These are phyloP conservation scores for Pomphorhynchus laevis DNA, from an alignment of 1,140 invertebrate genomes.

Conservation along the genomic window DNA sequence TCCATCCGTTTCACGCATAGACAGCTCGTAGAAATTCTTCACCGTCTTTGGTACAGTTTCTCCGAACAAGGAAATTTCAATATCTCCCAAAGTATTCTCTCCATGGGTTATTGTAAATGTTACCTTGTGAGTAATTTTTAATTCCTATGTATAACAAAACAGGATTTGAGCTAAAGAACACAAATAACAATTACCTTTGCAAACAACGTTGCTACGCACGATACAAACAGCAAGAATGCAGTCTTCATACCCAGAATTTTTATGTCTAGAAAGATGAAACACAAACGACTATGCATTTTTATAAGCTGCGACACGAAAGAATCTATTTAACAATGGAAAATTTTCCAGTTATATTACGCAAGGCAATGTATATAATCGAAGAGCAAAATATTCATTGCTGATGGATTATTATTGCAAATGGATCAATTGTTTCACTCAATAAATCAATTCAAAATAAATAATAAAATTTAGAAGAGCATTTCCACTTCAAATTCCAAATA, in stretches of 20 bases:
- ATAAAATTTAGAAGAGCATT: too few relatives aligned
- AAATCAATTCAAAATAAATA: too few relatives aligned
- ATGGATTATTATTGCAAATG: too few relatives aligned
- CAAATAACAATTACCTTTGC: neutral
- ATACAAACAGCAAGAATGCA: neutral
- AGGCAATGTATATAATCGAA: too few relatives aligned
- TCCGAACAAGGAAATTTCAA: slow-evolving; percentile 19
- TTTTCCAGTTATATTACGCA: too few relatives aligned
- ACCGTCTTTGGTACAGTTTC: slow-evolving; percentile 18
- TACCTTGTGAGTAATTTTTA: slow-evolving; percentile 14
- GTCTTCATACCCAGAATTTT: neutral
- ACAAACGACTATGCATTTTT: too few relatives aligned
- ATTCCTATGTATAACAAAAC: slow-evolving; percentile 9
- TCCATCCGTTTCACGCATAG: slow-evolving; percentile 12
- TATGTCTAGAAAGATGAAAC: too few relatives aligned
- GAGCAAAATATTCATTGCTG: too few relatives aligned
- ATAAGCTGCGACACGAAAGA: too few relatives aligned
- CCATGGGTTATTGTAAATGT: slow-evolving; percentile 15
- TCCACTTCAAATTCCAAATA: too few relatives aligned
- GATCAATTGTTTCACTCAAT: too few relatives aligned
- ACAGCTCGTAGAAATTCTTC: slow-evolving; percentile 17
- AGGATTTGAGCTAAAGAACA: neutral
- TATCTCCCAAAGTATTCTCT: slow-evolving; percentile 13
- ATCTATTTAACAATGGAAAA: too few relatives aligned
- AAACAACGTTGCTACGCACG: slow-evolving; percentile 1